Conservation (phyloP, 2,888 invertebrate species). For the Julus scandinavius region DNA sequence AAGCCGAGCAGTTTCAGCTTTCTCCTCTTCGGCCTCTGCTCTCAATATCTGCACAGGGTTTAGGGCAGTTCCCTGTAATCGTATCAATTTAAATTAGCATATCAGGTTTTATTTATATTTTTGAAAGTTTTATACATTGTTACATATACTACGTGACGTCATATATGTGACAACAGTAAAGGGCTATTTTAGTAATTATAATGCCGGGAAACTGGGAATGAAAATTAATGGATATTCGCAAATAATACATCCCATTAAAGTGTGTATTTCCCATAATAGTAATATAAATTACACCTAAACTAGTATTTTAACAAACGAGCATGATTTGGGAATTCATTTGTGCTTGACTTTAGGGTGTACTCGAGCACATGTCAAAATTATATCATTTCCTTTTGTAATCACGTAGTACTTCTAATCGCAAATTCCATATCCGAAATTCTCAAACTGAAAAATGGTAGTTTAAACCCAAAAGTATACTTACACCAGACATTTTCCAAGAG, state of each 20-base stretch:
- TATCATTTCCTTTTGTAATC: not conserved
- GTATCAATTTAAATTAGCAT: no score
- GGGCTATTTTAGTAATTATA: not conserved
- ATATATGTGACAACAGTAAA: no score
- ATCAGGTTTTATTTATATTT: no score
- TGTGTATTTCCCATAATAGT: not conserved
- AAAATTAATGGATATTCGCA: not conserved
- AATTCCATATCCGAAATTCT: not conserved
- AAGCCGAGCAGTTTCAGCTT: slow-evolving; percentile 94
- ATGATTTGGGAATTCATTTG: no score
- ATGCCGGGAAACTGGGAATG: not conserved
- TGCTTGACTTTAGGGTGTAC: not conserved
- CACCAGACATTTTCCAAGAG: slow-evolving; percentile 22
- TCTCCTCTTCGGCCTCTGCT: slow-evolving; percentile 97
- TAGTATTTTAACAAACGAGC: no score
- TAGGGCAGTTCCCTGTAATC: slow-evolving; percentile 65
- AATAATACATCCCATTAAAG: not conserved
- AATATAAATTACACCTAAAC: not conserved
- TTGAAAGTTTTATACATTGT: no score
- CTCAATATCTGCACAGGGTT: slow-evolving; percentile 95
- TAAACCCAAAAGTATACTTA: not conserved
- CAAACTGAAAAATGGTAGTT: not conserved
- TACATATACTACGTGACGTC: no score
- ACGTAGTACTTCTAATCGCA: not conserved
- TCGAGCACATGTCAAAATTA: slow-evolving; percentile 15